A percentile compares a stretch with the other conserved stretches of the same genome.
phyloP scores from a whole-genome alignment of 2,888 invertebrate genomes.

The Eutolmus rufibarbis region DNA sequence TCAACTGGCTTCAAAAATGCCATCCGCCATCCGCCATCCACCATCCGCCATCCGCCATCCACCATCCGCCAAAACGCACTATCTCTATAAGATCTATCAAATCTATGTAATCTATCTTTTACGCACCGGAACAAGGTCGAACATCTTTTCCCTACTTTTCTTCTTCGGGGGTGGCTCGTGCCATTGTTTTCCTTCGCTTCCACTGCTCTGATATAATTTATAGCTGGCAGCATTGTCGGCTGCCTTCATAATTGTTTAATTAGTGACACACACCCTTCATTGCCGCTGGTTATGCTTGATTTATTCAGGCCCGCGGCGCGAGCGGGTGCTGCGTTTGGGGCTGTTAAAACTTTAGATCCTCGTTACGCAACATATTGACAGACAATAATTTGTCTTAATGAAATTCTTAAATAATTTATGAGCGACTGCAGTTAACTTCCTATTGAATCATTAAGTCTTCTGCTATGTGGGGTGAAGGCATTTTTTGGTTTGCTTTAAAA shows the following conservation, averaged over 20 bases:
- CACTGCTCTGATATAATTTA: slow-evolving; percentile 40
- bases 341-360: slow-evolving; percentile 26
- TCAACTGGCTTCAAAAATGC: background rate
- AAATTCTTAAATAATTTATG: slow-evolving; percentile 62
- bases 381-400: slow-evolving; percentile 64
- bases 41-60: too few relatives aligned
- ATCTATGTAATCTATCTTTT: background rate
- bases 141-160: background rate
- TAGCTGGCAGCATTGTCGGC: slow-evolving; percentile 36
- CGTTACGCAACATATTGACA: slow-evolving; percentile 62
- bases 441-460: background rate
- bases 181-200: slow-evolving; percentile 19
- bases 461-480: background rate
- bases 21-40: too few relatives aligned
- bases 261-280: slow-evolving; percentile 46
- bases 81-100: background rate
- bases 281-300: slow-evolving; percentile 2
- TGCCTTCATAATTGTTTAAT: slow-evolving; percentile 47
- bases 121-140: background rate
- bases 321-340: background rate
- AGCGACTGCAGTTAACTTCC: slow-evolving; percentile 11
- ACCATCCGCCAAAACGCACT: background rate
- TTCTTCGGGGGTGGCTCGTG: slow-evolving; percentile 3
- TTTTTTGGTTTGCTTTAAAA: background rate
- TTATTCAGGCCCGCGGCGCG: slow-evolving; percentile 10